Conservation (phyloP, 2,888 invertebrate species). For the Drosophila mettleri region DNA sequence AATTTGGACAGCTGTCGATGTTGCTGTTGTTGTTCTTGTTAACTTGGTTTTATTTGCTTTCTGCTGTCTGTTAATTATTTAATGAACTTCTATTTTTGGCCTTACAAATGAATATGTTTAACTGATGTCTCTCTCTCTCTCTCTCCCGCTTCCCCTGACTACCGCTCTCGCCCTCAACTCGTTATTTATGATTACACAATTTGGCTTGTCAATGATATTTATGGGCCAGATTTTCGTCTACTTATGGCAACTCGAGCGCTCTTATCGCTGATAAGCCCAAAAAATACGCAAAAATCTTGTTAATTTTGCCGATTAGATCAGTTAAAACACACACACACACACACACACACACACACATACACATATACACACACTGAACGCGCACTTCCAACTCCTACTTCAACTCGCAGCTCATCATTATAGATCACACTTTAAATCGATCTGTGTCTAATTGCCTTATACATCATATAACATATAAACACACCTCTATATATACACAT, state of each 20-base stretch:
- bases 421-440: constrained; percentile 38
- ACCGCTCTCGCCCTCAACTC: background rate
- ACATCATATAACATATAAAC: too few relatives aligned
- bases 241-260: constrained; percentile 39
- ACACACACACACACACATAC: background rate
- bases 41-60: constrained; percentile 31
- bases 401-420: constrained; percentile 18
- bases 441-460: constrained; percentile 46
- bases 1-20: constrained; percentile 60
- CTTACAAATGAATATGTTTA: constrained; percentile 54
- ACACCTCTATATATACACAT: background rate
- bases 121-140: constrained; percentile 5
- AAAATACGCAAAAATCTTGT: constrained; percentile 4
- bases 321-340: constrained; percentile 11
- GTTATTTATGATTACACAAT: constrained; percentile 53
- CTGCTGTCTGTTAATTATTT: constrained; percentile 47
- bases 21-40: constrained; percentile 13
- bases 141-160: background rate
- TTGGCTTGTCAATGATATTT: constrained; percentile 48
- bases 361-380: background rate
- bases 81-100: constrained; percentile 65
- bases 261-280: constrained; percentile 44
- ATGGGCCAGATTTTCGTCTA: constrained; percentile 47
- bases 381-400: constrained; percentile 4
- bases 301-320: constrained; percentile 44